Percentiles rank a stretch among this genome's conserved stretches.
phyloP scores from a whole-genome alignment of 2,888 invertebrate genomes.

The Lissocephala sabroskyi region DNA sequence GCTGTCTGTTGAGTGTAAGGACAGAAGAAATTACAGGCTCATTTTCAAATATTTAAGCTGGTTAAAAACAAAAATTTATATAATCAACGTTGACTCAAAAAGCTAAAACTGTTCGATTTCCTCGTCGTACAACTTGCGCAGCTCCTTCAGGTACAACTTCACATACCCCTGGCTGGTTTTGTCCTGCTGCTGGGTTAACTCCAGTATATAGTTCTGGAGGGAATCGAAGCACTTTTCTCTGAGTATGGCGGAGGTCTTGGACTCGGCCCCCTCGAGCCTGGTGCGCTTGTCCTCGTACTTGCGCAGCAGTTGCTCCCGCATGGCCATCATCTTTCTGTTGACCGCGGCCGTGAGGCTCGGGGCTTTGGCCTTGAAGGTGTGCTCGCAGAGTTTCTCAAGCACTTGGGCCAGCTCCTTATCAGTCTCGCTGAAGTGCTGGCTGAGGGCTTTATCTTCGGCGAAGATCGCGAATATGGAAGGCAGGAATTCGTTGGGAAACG shows the following conservation, averaged over 20 bases:
- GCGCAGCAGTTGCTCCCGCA: constrained; percentile 5
- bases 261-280: constrained; percentile 6
- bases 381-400: constrained; percentile 11
- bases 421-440: constrained; percentile 9
- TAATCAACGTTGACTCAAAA: constrained; percentile 9
- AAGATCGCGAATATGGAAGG: constrained; percentile 25
- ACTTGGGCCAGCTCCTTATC: constrained; percentile 23
- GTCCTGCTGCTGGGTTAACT: not conserved
- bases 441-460: constrained; percentile 21
- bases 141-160: constrained; percentile 22
- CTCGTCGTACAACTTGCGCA: constrained; percentile 22
- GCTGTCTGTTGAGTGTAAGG: constrained; percentile 51
- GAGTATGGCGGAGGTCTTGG: not conserved
- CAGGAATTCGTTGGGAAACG: constrained; percentile 33
- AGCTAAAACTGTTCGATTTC: constrained; percentile 6
- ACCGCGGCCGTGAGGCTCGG: not conserved
- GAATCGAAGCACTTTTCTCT: constrained; percentile 30
- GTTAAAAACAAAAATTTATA: constrained; percentile 1
- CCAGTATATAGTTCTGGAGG: constrained; percentile 15
- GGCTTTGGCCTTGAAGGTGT: constrained; percentile 5
- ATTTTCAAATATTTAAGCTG: not conserved
- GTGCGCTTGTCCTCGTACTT: constrained; percentile 26
- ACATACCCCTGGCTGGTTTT: not conserved
- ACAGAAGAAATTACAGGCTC: not conserved
- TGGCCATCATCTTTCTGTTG: constrained; percentile 14